Base-by-base conservation (phyloP, 2,888 invertebrate genomes). In the Bembecia ichneumoniformis region DNA sequence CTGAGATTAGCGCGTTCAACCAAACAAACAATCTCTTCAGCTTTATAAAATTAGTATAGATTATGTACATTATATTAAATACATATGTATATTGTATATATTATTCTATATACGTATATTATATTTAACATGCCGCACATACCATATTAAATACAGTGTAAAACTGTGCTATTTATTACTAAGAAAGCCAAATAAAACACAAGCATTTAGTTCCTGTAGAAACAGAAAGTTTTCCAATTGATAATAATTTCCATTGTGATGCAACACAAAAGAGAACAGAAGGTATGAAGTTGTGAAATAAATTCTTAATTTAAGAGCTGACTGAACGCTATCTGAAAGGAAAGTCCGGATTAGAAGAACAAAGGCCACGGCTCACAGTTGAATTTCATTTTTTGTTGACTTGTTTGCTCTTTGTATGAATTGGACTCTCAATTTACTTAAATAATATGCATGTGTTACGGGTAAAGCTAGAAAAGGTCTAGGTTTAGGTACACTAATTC, bases 161-260 rank as follows among this genome's bases (percentile, higher is more conserved):
- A 9, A 28, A 2, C 28, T 9, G 9, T 35, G 64, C 64, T 67
- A 63, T 62, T 60, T 67, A 63, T 62, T 60, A 68, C 71, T 72
- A 72, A 70, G 66, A 72, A 72, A 70, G 60, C 66, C 68, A 68
- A 77, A 77, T 72, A 80, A 78, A 81, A 78, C 68, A 70, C 70
- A 71, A 73, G 73, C 71, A 71, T 78, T 77, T 74, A 74, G 65
- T 75, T 78, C 63, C 75, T 71, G 73, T 70, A 71, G 68, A 71
- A 77, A 75, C 74, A 68, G 66, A 77, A 82, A 83, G 75, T 82
- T 81, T 82, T 78, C 79, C 80, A 79, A 83, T 80, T 82, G 81
- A 82, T 80, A 82, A 82, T 82, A 82, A 82, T 80, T 83, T 82
- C 75, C 76, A 82, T 82, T 82, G 78, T 82, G 74, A 77, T 77